Conservation (phyloP, 2,113 vertebrate species). For the Ictalurus furcatus region DNA sequence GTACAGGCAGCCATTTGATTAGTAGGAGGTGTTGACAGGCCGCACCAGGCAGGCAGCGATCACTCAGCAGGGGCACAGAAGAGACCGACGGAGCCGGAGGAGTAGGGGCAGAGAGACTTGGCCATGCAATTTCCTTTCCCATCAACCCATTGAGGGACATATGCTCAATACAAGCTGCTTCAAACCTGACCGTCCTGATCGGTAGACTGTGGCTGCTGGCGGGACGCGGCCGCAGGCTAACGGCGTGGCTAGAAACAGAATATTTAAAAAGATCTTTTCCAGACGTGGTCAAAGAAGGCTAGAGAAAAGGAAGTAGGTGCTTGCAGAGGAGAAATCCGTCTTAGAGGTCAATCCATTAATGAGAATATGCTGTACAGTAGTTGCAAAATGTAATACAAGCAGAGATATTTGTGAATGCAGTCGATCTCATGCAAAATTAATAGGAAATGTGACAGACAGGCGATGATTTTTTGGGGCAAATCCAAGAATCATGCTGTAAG, state of each 20-base stretch:
- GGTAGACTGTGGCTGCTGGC: slow-evolving; percentile 16
- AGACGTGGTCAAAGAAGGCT: background rate
- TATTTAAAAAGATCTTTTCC: no score
- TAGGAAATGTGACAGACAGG: slow-evolving; percentile 11
- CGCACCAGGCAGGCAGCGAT: slow-evolving; percentile 56
- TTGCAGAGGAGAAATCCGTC: background rate
- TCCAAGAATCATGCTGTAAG: background rate
- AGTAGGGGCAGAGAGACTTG: slow-evolving; percentile 16
- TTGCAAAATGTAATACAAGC: background rate
- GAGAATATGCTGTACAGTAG: background rate
- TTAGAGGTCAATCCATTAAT: background rate
- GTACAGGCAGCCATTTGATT: slow-evolving; percentile 47
- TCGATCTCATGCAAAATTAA: slow-evolving; percentile 20
- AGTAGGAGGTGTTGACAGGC: slow-evolving; percentile 35
- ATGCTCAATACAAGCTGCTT: slow-evolving; percentile 24
- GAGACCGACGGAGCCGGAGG: slow-evolving; percentile 18
- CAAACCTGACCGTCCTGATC: slow-evolving; percentile 19
- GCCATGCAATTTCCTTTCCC: slow-evolving; percentile 29
- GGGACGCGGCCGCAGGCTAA: slow-evolving; percentile 24
- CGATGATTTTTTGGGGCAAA: background rate
- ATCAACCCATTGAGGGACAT: slow-evolving; percentile 34
- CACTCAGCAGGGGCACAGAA: slow-evolving; percentile 55
- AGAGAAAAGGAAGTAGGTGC: background rate
- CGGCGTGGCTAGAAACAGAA: background rate
- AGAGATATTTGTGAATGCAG: slow-evolving; percentile 10